A percentile compares a stretch with the other conserved stretches of the same genome.
Evolutionary conservation across 2,888 invertebrate genomes (phyloP).

Genomic region (Trichopoda pennipes): DNA sequence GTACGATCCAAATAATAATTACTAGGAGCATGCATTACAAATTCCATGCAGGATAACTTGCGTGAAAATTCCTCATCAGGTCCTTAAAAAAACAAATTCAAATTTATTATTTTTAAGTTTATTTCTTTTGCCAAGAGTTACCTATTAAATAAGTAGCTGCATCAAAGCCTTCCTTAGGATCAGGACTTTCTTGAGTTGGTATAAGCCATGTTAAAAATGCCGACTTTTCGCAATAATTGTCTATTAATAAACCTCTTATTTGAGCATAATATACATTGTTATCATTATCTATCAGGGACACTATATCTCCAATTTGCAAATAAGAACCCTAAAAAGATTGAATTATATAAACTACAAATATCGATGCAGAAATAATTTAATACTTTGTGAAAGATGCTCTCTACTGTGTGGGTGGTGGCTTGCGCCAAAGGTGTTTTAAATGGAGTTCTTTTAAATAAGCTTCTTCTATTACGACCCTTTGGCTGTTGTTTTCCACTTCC

Average conservation of each 20-base stretch:
- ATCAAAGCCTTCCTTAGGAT: constrained; percentile 90
- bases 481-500: constrained; percentile 66
- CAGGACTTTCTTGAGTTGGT: constrained; percentile 90
- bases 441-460: constrained; percentile 89
- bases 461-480: constrained; percentile 88
- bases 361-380: background rate
- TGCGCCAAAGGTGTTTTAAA: constrained; percentile 90
- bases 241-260: constrained; percentile 92
- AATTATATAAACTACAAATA: background rate
- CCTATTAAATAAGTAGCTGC: constrained; percentile 94
- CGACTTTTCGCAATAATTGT: constrained; percentile 96
- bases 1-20: constrained; percentile 91
- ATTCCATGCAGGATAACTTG: constrained; percentile 92
- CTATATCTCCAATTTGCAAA: constrained; percentile 94
- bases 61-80: constrained; percentile 95
- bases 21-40: constrained; percentile 96
- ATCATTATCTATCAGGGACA: constrained; percentile 89
- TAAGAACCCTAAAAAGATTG: constrained; percentile 82
- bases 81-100: constrained; percentile 80
- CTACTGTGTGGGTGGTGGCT: constrained; percentile 90
- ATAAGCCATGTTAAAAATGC: constrained; percentile 95
- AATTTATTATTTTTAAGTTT: background rate
- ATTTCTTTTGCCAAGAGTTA: constrained; percentile 74
- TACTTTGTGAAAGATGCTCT: constrained; percentile 88
- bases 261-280: constrained; percentile 93